A percentile compares a stretch with the other conserved stretches of the same genome.
Evolutionary conservation across 2,797 vertebrate genomes (phyloP).

Genomic region (Chrosomus eos): DNA sequence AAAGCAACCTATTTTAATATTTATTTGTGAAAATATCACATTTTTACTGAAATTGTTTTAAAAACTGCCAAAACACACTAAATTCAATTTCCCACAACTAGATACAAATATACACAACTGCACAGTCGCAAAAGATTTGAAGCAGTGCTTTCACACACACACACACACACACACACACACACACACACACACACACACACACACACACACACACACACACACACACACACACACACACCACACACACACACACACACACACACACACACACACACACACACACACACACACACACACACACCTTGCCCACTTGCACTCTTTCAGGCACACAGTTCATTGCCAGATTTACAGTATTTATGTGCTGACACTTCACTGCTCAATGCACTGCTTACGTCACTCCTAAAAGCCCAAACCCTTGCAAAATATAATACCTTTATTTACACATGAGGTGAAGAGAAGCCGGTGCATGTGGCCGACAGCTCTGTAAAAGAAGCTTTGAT

Average conservation of each 20-base stretch:
- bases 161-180: background rate
- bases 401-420: constrained; percentile 55
- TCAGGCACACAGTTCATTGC: constrained; percentile 48
- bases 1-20: background rate
- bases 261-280: background rate
- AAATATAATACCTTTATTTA: constrained; percentile 62
- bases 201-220: no score
- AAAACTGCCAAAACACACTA: background rate
- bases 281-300: background rate
- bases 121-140: constrained; percentile 8
- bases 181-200: constrained; percentile 1
- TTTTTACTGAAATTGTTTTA: background rate
- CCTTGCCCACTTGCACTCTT: background rate
- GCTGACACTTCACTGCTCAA: constrained; percentile 71
- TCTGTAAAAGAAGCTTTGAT: constrained; percentile 41
- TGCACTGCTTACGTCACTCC: constrained; percentile 62
- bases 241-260: background rate
- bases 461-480: constrained; percentile 39
- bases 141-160: constrained; percentile 8
- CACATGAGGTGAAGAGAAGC: constrained; percentile 51
- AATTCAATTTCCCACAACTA: constrained; percentile 27
- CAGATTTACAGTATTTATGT: constrained; percentile 60
- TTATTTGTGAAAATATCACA: background rate
- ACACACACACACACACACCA: background rate
- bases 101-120: background rate